Base-by-base conservation (phyloP, 2,113 vertebrate genomes). In the Tinamus guttatus region DNA sequence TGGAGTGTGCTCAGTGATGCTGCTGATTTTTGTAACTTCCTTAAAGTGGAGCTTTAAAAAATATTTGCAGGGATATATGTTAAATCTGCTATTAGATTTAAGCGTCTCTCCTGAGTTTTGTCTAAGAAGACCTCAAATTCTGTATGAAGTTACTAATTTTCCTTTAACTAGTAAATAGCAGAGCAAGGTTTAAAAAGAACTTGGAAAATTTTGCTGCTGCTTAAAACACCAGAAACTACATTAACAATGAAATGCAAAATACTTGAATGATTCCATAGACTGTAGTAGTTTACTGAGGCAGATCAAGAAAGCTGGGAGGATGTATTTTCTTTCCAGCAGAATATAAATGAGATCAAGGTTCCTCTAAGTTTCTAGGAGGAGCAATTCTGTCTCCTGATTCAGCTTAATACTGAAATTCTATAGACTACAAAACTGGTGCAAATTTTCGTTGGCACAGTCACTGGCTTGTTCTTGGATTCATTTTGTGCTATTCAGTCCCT, bases 331-430 rank as follows among this genome's bases (percentile, higher is more conserved):
- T 90, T 94, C 64, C 88, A 95, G 64, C 30, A 63, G 70, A 59
- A 45, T 92, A 49, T 77, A 93, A 91, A 93, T 67, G 79, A 93
- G 76, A 82, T 79, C 24, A 49, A 80, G 60, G 71, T 91, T 94
- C 45, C 20, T 91, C 24, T 93, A 77, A 63, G 68, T 94, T 96
- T 87, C 77, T 93, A 90, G 87, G 93, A 95, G 78, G 84, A 82
- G 81, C 94, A 75, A 45, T 87, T 93, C 95, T 85, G 38, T 89
- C 85, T 91, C 70, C 67, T 85, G 75, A 91, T 93, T 89, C 92
- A 95, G 87, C 85, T 82, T 68, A 91, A 87, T 94, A 85, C 87
- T 91, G 65, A 91, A 93, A 91, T 93, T 95, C 90, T 87, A 32
- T 94, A 65, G 81, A 76, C 85, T 91, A 58, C 67, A 82, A 87